Percentiles rank a stretch among this genome's conserved stretches.
These are phyloP conservation scores for Eristalinus aeneus DNA, from an alignment of 2,888 invertebrate genomes.

Conservation along the genomic window DNA sequence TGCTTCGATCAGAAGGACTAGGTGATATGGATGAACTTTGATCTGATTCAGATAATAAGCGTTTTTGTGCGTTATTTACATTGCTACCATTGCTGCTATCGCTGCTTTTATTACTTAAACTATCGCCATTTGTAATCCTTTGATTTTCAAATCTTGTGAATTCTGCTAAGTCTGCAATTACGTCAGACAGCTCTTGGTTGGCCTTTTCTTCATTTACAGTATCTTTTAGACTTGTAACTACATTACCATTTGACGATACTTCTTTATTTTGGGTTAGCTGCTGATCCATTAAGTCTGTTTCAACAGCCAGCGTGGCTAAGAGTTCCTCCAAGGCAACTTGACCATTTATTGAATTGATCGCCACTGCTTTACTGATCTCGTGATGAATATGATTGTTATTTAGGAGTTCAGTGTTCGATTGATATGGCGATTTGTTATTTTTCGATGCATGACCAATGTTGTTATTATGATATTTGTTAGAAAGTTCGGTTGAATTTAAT, in stretches of 20 bases:
- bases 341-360: conserved; percentile 62
- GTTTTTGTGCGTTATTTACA: conserved; percentile 70
- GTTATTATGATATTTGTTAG: conserved; percentile 66
- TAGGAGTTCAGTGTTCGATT: conserved; percentile 40
- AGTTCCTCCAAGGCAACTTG: conserved; percentile 72
- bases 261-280: conserved; percentile 56
- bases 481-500: conserved; percentile 56
- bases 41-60: conserved; percentile 72
- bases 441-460: conserved; percentile 53
- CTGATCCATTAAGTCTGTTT: conserved; percentile 71
- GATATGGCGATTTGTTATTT: conserved; percentile 51
- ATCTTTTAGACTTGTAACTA: not conserved
- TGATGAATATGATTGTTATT: conserved; percentile 40
- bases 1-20: conserved; percentile 74
- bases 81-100: conserved; percentile 71
- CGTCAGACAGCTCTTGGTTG: conserved; percentile 72
- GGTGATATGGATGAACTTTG: conserved; percentile 74
- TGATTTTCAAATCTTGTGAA: conserved; percentile 72
- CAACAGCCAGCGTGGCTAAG: conserved; percentile 71
- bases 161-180: conserved; percentile 73
- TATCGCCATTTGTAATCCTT: conserved; percentile 53
- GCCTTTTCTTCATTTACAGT: conserved; percentile 31
- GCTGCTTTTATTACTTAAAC: conserved; percentile 62
- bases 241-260: conserved; percentile 7
- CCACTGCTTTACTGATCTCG: conserved; percentile 42